Conservation (phyloP, 2,888 invertebrate species). For the Epinotia demarniana region DNA sequence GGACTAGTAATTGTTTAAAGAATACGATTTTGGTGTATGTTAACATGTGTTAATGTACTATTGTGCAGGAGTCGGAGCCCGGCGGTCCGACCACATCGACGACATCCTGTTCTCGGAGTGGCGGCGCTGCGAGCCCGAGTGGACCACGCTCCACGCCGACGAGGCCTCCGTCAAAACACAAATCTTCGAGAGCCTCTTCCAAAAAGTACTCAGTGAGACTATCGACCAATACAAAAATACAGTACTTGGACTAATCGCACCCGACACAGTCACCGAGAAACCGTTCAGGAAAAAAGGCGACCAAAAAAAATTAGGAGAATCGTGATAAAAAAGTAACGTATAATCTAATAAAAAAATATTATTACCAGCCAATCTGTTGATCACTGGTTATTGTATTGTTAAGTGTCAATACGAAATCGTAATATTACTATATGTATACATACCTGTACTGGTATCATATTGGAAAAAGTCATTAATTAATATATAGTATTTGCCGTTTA, state of each 20-base stretch:
- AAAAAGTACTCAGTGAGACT: slow-evolving; percentile 72
- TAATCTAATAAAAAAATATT: slow-evolving; percentile 36
- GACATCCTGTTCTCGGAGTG: slow-evolving; percentile 77
- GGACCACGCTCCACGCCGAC: slow-evolving; percentile 74
- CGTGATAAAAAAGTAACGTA: slow-evolving; percentile 27
- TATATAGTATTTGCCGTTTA: slow-evolving; percentile 38
- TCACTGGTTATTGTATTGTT: slow-evolving; percentile 14
- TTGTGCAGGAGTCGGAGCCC: slow-evolving; percentile 65
- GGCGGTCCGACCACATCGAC: slow-evolving; percentile 77
- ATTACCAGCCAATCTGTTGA: slow-evolving; percentile 30
- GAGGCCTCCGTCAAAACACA: slow-evolving; percentile 75
- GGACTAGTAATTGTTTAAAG: too few relatives aligned
- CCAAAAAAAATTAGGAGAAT: slow-evolving; percentile 38
- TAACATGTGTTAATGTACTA: not conserved
- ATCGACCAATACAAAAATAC: slow-evolving; percentile 74
- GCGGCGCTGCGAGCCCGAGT: slow-evolving; percentile 78
- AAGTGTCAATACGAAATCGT: slow-evolving; percentile 20
- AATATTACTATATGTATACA: slow-evolving; percentile 19
- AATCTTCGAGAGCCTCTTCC: slow-evolving; percentile 76
- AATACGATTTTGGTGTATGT: too few relatives aligned
- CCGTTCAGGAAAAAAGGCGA: slow-evolving; percentile 3
- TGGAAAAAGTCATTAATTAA: slow-evolving; percentile 43
- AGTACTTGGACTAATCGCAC: slow-evolving; percentile 48
- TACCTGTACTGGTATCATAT: slow-evolving; percentile 37
- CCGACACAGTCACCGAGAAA: slow-evolving; percentile 1